Percentiles rank a stretch among this genome's conserved stretches.
Conservation (phyloP, 1,140 invertebrate genomes). For the Grapholita molesta region DNA sequence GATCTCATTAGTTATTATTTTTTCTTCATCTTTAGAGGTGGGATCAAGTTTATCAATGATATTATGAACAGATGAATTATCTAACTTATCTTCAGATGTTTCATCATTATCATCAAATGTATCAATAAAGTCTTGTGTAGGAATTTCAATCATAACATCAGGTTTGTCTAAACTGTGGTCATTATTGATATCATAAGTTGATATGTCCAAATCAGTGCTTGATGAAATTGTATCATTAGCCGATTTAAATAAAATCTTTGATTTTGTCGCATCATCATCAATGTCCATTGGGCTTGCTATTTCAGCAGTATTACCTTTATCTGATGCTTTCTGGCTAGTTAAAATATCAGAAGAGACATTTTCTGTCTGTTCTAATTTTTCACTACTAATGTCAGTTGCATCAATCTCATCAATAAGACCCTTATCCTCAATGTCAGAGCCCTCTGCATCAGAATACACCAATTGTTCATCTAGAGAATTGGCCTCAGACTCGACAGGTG, state of each 20-base stretch:
- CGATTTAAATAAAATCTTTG: neutral
- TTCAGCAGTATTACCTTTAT: neutral
- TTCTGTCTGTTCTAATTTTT: neutral
- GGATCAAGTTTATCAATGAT: neutral
- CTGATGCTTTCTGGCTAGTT: neutral
- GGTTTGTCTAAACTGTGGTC: conserved; percentile 52
- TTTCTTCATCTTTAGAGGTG: too few species aligned
- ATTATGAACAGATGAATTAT: neutral
- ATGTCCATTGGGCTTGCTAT: neutral
- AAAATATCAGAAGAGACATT: neutral
- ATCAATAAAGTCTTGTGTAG: conserved; percentile 52
- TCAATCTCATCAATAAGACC: neutral
- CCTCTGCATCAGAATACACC: conserved; percentile 2
- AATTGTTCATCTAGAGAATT: neutral
- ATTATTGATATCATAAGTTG: conserved; percentile 14
- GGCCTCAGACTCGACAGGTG: neutral
- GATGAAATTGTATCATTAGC: conserved; percentile 7
- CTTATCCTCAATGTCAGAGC: neutral
- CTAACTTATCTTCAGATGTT: conserved; percentile 16
- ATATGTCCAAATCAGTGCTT: neutral
- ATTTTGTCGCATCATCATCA: neutral
- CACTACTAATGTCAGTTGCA: neutral
- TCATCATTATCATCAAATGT: conserved; percentile 22
- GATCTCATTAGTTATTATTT: neutral
- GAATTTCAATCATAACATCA: conserved; percentile 62